phyloP scores from a whole-genome alignment of 2,113 vertebrate genomes.

The Misgurnus anguillicaudatus region DNA sequence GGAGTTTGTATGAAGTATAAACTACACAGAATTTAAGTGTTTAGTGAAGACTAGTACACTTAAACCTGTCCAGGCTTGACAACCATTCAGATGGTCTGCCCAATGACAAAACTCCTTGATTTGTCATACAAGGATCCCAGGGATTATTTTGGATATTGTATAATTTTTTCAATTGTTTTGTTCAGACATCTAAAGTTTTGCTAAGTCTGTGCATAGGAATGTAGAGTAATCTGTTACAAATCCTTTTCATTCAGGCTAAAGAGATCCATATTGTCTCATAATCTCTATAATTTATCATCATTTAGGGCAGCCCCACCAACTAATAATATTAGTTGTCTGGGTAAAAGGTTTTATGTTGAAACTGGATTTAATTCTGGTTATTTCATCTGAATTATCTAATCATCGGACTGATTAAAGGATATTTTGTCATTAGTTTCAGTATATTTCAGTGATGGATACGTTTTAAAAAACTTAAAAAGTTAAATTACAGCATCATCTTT shows the following conservation, averaged over 20 bases:
- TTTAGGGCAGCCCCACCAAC: background rate
- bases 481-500: no score
- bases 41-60: background rate
- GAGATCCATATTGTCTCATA: background rate
- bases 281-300: background rate
- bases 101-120: background rate
- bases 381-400: background rate
- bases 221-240: constrained; percentile 8
- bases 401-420: background rate
- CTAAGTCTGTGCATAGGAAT: background rate
- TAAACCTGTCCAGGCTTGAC: constrained; percentile 12
- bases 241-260: constrained; percentile 5
- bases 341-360: constrained; percentile 5
- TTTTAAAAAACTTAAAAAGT: no score
- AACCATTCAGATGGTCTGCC: background rate
- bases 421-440: background rate
- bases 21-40: no score
- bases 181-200: background rate
- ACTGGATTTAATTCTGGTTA: background rate
- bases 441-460: no score
- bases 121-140: background rate
- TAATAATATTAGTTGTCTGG: background rate
- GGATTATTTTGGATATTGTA: background rate
- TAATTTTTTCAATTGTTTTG: constrained; percentile 3
- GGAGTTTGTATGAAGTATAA: no score